phyloP scores from a whole-genome alignment of 1,140 invertebrate genomes.

The Glossosoma conforme region DNA sequence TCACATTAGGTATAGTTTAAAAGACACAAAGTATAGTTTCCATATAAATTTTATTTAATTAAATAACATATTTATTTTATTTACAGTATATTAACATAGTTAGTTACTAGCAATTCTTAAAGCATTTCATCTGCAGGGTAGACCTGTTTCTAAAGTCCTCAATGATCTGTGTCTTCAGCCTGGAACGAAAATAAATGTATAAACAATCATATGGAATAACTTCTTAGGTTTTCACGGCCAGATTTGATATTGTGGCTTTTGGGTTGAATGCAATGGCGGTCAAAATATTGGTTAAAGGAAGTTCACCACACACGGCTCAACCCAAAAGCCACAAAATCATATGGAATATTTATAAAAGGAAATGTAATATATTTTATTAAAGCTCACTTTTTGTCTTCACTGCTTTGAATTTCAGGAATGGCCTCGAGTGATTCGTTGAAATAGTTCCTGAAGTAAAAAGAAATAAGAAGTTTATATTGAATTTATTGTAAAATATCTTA shows the following conservation, averaged over 20 bases:
- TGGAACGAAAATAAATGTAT: constrained; percentile 17
- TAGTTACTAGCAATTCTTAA: constrained; percentile 26
- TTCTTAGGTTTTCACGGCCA: background rate
- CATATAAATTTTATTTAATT: too few species aligned
- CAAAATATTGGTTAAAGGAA: too few species aligned
- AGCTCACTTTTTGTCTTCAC: constrained; percentile 44
- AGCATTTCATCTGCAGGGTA: constrained; percentile 31
- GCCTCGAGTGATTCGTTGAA: constrained; percentile 59
- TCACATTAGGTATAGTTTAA: too few species aligned
- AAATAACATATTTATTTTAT: too few species aligned
- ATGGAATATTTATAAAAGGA: too few species aligned
- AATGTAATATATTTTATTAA: too few species aligned
- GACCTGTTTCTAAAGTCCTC: constrained; percentile 28
- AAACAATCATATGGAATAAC: background rate
- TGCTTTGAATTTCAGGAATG: constrained; percentile 48
- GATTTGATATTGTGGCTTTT: too few species aligned
- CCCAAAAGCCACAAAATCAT: too few species aligned
- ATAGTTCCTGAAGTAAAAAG: constrained; percentile 45
- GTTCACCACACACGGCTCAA: too few species aligned
- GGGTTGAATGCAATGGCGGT: too few species aligned
- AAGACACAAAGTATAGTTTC: too few species aligned
- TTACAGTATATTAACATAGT: too few species aligned
- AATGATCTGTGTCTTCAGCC: constrained; percentile 29
- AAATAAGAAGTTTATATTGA: constrained; percentile 9
- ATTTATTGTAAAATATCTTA: constrained; percentile 1